A percentile compares a stretch with the other conserved stretches of the same genome.
Evolutionary conservation across 2,797 vertebrate genomes (phyloP).

Genomic region (Mormyrus proboscirostris): DNA sequence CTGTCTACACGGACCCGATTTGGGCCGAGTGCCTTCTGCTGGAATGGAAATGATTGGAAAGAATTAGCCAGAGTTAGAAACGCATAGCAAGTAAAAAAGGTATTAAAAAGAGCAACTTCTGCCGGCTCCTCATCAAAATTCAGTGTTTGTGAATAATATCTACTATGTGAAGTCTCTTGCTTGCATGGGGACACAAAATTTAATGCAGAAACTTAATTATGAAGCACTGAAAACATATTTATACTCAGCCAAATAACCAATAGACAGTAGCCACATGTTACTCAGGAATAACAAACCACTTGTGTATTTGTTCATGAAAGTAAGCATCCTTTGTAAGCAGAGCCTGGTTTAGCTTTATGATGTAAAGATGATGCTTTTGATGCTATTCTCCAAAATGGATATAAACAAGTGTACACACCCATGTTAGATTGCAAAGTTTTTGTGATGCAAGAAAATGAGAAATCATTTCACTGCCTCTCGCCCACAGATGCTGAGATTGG

Average conservation of each 20-base stretch:
- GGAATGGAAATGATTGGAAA: background rate
- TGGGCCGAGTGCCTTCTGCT: background rate
- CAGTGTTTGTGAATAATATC: background rate
- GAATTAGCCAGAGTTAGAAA: background rate
- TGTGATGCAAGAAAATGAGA: too few relatives aligned
- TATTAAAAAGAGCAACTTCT: background rate
- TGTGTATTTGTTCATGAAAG: background rate
- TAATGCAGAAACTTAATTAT: background rate
- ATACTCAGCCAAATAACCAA: background rate
- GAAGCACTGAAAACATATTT: background rate
- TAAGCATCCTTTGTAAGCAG: background rate
- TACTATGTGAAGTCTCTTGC: background rate
- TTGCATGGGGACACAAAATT: background rate
- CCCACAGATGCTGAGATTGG: too few relatives aligned
- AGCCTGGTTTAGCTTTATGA: background rate
- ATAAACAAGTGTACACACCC: too few relatives aligned
- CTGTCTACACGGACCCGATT: background rate
- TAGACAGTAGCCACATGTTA: background rate
- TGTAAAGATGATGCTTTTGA: background rate
- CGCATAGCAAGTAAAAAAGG: background rate
- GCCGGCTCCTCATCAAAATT: background rate
- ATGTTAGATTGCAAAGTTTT: too few relatives aligned
- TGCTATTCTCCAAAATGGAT: background rate
- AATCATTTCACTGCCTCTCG: too few relatives aligned
- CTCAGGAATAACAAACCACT: background rate